Base-by-base conservation (phyloP, 1,140 invertebrate species). In the Zaprionus gabonicus region DNA sequence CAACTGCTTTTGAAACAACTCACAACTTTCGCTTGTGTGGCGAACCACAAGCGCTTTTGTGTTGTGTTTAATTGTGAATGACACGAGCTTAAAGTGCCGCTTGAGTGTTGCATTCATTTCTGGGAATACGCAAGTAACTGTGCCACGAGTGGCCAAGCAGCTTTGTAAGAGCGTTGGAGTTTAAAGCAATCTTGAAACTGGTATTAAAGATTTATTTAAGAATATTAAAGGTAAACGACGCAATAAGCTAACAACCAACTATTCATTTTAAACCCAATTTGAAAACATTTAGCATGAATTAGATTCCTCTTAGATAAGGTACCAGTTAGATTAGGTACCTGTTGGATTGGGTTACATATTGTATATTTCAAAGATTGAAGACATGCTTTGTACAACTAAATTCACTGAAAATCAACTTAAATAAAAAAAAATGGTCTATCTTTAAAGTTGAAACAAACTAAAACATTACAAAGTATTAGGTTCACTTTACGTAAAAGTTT, bases 21-120 rank as follows among this genome's bases (percentile, higher is more conserved):
- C 68, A 46, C 46, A 76, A 66, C 56, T 76, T 78, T 58, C 41
- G 13, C 51, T 64, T n/a, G 46, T 64, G 63, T 72, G 68, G 73
- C 28, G 4, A 27, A 28, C 74, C 67, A 71, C 51, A 71, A 51
- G 46, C 46, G 67, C 36, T 60, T 59, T 51, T 17, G 38, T 38
- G 55, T 68, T 55, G 12, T 23, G 12, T 36, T 51, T 49, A 51
- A 51, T 36, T 27, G 7, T 2, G 13, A 23, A 31, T 34, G 44
- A 60, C 71, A 60, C 57, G 31, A 15, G 46, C 34, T 62, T 49
- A 56, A 70, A 70, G 10, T 55, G 17, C 15, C 20, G 41, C 15
- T 28, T 28, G 3, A 34, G 15, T 51, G 27, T 31, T 64, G 4
- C 46, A 64, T 51, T 25, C 9, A 46, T 53, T 36, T 17, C 46